These are phyloP conservation scores for Pseudomyrmex dendroicus DNA, from an alignment of 1,140 invertebrate species.

Conservation along the genomic window DNA sequence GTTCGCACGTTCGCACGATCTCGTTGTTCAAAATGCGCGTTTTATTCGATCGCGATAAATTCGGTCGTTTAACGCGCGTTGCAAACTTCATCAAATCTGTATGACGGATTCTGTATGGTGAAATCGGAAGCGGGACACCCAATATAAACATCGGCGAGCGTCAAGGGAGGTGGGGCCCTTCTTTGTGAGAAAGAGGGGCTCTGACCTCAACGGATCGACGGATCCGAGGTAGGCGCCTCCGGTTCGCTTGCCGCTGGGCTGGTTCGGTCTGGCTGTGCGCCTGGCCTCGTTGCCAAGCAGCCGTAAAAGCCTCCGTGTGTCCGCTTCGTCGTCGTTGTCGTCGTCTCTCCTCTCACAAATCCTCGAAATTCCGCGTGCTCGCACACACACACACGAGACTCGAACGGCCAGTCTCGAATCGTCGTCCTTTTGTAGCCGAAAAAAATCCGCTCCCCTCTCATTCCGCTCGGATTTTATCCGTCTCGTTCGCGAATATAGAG, in stretches of 20 bases:
- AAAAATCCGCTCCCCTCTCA: not conserved
- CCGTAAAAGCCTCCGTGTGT: conserved; percentile 56
- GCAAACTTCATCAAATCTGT: too few relatives aligned
- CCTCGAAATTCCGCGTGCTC: conserved; percentile 54
- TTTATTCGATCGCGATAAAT: not conserved
- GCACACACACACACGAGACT: not conserved
- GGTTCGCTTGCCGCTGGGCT: conserved; percentile 53
- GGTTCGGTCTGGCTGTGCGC: conserved; percentile 68
- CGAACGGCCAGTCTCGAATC: not conserved
- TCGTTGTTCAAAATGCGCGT: too few relatives aligned
- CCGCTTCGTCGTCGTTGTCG: conserved; percentile 19
- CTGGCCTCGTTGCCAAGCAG: conserved; percentile 76
- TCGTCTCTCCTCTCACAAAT: conserved; percentile 35
- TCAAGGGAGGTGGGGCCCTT: conserved; percentile 74
- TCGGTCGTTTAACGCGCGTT: too few relatives aligned
- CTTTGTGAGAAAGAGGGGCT: conserved; percentile 74
- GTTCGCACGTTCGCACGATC: too few relatives aligned
- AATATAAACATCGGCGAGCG: conserved; percentile 54
- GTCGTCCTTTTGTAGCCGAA: conserved; percentile 5
- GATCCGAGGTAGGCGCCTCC: conserved; percentile 62
- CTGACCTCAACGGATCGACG: conserved; percentile 74
- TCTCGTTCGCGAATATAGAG: too few relatives aligned
- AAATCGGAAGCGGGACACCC: conserved; percentile 21
- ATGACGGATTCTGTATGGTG: too few relatives aligned
- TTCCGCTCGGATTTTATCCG: not conserved